phyloP scores from a whole-genome alignment of 2,888 invertebrate genomes.

The Schrankia costaestrigalis region DNA sequence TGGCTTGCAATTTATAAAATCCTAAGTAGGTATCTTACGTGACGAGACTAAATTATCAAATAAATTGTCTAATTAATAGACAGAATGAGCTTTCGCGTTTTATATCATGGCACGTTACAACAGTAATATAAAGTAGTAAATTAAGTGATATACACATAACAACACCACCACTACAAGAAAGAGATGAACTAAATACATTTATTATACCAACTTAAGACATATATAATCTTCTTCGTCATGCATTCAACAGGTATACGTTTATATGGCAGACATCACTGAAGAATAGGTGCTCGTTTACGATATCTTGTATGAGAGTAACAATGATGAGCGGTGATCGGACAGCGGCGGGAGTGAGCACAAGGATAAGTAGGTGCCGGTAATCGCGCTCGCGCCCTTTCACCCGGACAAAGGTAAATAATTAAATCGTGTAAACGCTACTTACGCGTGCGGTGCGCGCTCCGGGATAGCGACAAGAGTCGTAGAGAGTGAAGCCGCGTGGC shows the following conservation, averaged over 20 bases:
- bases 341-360: slow-evolving; percentile 11
- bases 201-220: slow-evolving; percentile 24
- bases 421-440: slow-evolving; percentile 61
- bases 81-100: too few relatives aligned
- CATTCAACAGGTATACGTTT: slow-evolving; percentile 69
- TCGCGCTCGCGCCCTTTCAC: slow-evolving; percentile 19
- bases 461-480: slow-evolving; percentile 54
- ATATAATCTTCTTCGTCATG: slow-evolving; percentile 45
- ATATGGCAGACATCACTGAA: slow-evolving; percentile 50
- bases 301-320: slow-evolving; percentile 28
- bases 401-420: slow-evolving; percentile 46
- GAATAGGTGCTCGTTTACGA: slow-evolving; percentile 37
- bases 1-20: slow-evolving; percentile 1
- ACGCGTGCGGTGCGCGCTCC: slow-evolving; percentile 58
- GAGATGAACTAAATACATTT: slow-evolving; percentile 29
- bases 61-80: too few relatives aligned
- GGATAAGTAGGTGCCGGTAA: slow-evolving; percentile 13
- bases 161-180: slow-evolving; percentile 15
- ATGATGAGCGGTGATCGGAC: slow-evolving; percentile 19
- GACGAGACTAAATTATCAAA: slow-evolving; percentile 9
- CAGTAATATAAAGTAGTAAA: too few relatives aligned
- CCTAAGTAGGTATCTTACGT: slow-evolving; percentile 1
- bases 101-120: too few relatives aligned
- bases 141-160: slow-evolving; percentile 6
- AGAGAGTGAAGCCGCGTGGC: slow-evolving; percentile 72